A percentile compares a stretch with the other conserved stretches of the same genome.
These are phyloP conservation scores for Pachypsylla venusta DNA, from an alignment of 1,140 invertebrate species.

Conservation along the genomic window DNA sequence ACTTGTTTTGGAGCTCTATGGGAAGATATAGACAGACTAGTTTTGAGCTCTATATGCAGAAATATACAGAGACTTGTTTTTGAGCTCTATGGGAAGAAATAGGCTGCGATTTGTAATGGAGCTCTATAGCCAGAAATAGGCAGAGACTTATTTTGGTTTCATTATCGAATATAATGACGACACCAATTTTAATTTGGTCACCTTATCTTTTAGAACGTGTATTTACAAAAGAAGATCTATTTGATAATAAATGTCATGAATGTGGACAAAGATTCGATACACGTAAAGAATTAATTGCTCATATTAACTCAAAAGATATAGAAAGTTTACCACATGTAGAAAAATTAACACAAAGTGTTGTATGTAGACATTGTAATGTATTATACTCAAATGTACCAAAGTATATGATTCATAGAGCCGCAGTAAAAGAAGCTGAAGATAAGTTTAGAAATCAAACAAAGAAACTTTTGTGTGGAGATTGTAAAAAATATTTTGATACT, in stretches of 20 bases:
- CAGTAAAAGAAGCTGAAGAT: neutral
- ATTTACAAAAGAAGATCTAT: too few relatives aligned
- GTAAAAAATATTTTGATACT: constrained; percentile 2
- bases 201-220: too few relatives aligned
- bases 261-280: neutral
- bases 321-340: neutral
- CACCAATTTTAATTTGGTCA: too few relatives aligned
- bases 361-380: neutral
- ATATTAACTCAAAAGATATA: neutral
- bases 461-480: constrained; percentile 1
- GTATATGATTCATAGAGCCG: neutral
- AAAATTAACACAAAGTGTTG: neutral
- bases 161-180: too few relatives aligned
- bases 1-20: too few relatives aligned
- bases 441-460: neutral
- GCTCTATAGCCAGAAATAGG: too few relatives aligned
- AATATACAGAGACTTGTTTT: too few relatives aligned
- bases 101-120: too few relatives aligned
- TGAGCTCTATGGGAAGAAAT: too few relatives aligned
- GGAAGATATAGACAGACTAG: too few relatives aligned
- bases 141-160: too few relatives aligned
- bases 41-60: too few relatives aligned
- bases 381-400: neutral
- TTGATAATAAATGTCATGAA: neutral
- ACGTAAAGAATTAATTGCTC: neutral